Evolutionary conservation across 1,140 invertebrate species (phyloP).

Genomic region (Cheumatopsyche charites): DNA sequence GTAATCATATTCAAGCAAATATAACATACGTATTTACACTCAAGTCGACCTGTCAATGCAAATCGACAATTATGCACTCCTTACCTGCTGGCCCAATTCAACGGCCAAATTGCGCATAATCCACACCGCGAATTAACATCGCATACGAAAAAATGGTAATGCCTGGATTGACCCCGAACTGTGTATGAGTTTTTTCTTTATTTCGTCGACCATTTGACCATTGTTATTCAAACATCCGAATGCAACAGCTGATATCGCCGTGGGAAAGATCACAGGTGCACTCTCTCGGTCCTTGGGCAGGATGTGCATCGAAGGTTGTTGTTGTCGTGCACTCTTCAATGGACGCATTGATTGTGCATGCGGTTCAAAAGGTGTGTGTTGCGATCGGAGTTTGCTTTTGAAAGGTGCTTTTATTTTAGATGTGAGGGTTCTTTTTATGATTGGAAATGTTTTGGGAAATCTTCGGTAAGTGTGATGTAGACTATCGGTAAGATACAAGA

Average conservation of each 20-base stretch:
- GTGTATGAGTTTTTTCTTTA: conserved; percentile 40
- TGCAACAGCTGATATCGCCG: conserved; percentile 42
- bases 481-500: background rate
- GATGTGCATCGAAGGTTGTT: conserved; percentile 13
- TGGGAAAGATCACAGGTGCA: conserved; percentile 45
- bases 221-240: conserved; percentile 46
- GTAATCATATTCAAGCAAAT: too few species aligned
- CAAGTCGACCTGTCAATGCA: too few species aligned
- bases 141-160: too few species aligned
- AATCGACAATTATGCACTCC: too few species aligned
- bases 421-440: background rate
- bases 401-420: background rate
- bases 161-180: background rate
- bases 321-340: background rate
- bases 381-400: background rate
- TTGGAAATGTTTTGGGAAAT: background rate
- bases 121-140: background rate
- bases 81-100: background rate
- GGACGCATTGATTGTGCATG: conserved; percentile 5
- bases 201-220: conserved; percentile 26
- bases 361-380: background rate
- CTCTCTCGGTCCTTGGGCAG: conserved; percentile 9
- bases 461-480: background rate
- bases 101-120: background rate
- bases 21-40: too few species aligned